Evolutionary conservation across 2,888 invertebrate genomes (phyloP), one percentile per base, ranked within the genome.

Genomic region (Macrosoma leucophasiata): DNA sequence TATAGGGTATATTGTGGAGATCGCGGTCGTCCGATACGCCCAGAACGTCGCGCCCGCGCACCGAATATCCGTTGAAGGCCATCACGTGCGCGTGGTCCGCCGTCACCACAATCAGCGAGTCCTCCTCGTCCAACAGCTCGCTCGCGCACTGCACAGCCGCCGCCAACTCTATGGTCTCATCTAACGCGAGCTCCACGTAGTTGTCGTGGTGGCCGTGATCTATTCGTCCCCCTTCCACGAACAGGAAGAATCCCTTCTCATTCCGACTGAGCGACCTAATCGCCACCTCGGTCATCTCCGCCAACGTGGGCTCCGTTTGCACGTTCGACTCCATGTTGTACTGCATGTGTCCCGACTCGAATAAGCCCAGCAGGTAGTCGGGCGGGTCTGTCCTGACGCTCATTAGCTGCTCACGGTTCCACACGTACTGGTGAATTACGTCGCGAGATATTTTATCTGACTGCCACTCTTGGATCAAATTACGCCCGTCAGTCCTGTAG

Each of bases 81-180:
- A 92, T 86, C 0, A 88, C 86, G 57, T 91, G 91, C 0, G 90
- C 86, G 57, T 92, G 91, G 69, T 92, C 91, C 0, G 91, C 84
- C 0, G 91, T 90, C 3, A 91, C 91, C 8, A 93, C 86, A 15
- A 93, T 85, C 13, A 94, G 69, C 0, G 93, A 93, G 30, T 93
- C 91, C 2, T 87, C 70, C 8, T 68, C 67, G 27, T 64, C 33
- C 3, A 50, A 31, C 20, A 52, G 62, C 22, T 41, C 40, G 22
- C 73, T 48, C 2, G 91, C 54, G 3, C 40, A 39, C 10, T 29
- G 32, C 9, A 88, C 70, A 17, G 91, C 87, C 5, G 75, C 65
- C 41, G 86, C 82, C 46, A 91, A 77, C 49, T 88, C 88, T 1
- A 89, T 57, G 0, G 89, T 87, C 59, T 92, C 91, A 38, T 87